phyloP scores from a whole-genome alignment of 2,113 vertebrate species.

The Plestiodon gilberti region DNA sequence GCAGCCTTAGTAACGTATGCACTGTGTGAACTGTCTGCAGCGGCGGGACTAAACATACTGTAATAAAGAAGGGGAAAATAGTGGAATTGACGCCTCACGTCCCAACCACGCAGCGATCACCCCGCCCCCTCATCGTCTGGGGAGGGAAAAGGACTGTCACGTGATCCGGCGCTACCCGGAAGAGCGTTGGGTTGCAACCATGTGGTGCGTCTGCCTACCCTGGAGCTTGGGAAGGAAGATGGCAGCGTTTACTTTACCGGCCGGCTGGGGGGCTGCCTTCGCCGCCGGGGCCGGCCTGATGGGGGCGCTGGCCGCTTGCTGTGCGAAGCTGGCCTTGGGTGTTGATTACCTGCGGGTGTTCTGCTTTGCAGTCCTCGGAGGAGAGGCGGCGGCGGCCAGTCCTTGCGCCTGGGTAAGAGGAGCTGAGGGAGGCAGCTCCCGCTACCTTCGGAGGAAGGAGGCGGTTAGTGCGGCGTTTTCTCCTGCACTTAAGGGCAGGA shows the following conservation, averaged over 20 bases:
- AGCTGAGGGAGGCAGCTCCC: neutral
- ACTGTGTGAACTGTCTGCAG: no score
- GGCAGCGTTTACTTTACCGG: neutral
- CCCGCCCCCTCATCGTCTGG: no score
- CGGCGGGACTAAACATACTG: no score
- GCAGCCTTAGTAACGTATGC: no score
- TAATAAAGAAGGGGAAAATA: no score
- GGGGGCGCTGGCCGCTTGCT: conserved; percentile 85
- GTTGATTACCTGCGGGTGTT: conserved; percentile 77
- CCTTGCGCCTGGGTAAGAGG: conserved; percentile 81
- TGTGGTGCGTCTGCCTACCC: neutral
- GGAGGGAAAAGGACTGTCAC: neutral
- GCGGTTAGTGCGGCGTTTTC: no score
- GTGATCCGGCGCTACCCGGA: neutral
- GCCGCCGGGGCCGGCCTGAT: conserved; percentile 83
- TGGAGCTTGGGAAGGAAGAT: accelerated
- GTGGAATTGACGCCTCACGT: no score
- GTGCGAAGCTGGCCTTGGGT: conserved; percentile 88
- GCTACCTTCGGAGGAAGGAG: neutral
- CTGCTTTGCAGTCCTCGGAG: conserved; percentile 70
- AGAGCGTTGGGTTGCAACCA: neutral
- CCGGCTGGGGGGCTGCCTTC: conserved; percentile 61
- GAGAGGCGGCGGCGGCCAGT: conserved; percentile 44
- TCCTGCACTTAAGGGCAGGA: neutral
- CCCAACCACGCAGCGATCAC: no score